Evolutionary conservation across 2,113 vertebrate species (phyloP), one percentile per base, ranked within the genome.

Genomic region (Pomatorhinus ruficollis): DNA sequence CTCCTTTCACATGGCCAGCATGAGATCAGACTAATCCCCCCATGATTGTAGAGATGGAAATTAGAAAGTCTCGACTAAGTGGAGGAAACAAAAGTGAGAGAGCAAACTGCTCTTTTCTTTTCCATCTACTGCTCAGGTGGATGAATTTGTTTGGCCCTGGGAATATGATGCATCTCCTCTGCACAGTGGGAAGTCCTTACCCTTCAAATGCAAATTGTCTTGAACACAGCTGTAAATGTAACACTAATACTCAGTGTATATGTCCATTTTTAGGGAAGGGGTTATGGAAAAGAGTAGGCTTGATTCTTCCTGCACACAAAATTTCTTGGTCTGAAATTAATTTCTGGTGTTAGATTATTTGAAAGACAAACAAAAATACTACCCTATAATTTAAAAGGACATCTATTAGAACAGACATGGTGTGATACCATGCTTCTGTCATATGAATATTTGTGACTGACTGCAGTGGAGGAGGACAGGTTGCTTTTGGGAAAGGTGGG

Each of bases 401-500:
- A 6, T 13, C 8, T 6, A 33, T 71, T 95, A 63, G 15, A 86
- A 39, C 20, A 71, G 47, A 76, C 10, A 6, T 14, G 15, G 1
- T 4, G 2, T 24, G 16, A 52, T 33, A 40, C 10, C 15, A 6
- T 47, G 27, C 18, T 50, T 88, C 20, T 57, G 25, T 50, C 39
- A 6, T 31, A 16, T 71, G 24, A 31, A 20, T 78, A 7, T 47
- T 83, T 77, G 54, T 72, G 33, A 86, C 6, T 75, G 31, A 33
- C 28, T 52, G 35, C 39, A 68, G 24, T 0, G 0, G 49, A 60
- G 40, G 12, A 65, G 28, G 31, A 47, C 5, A 75, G 1, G 2
- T 16, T 64, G 39, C 10, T 66, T 85, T 88, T 35, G 25, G 30
- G 68, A 64, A 75, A 72, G 16, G 3, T 69, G 30, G 16, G 30